Evolutionary conservation across 2,888 invertebrate species (phyloP), one percentile per base, ranked within the genome.

Genomic region (Phorcus lineatus): DNA sequence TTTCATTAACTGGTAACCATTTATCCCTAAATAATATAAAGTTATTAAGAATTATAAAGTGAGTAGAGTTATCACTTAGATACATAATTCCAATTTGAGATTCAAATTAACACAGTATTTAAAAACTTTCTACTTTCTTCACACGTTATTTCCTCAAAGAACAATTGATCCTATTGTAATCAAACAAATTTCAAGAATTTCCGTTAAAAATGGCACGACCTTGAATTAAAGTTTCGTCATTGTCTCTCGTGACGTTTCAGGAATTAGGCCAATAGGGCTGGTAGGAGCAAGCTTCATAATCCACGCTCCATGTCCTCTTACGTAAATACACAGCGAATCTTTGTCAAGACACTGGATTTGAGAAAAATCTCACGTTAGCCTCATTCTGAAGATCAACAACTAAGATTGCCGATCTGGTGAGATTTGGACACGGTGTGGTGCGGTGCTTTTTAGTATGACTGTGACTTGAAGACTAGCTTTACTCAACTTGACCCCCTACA

Each of bases 331-430:
- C 19, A 31, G 70, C 40, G 40, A 36, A 70, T 70, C 70, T 70
- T 70, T 70, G 70, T 36, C 28, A 36, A 28, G 70, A 36, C 70
- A 11, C 31, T 17, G 19, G 70, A 70, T 70, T 70, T 70, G 36
- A 40, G 70, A 70, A 70, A 70, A 70, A 70, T 70, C 31, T 70
- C 70, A 70, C 70, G 70, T 70, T 36, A 70, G n/a, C 19, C 70
- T 19, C 31, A 19, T 40, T 31, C 70, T 19, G 13, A 36, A 70
- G 70, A 70, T 70, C 70, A 70, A 70, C 70, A 70, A 31, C 31
- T 16, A 28, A 70, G 28, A 31, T 36, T 36, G 16, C n/a, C n/a
- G 36, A 40, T n/a, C 70, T 70, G 3, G 31, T 19, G 36, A 36
- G 70, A 70, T 24, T 28, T 62, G 28, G 28, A 62, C 62, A 17